phyloP scores from a whole-genome alignment of 2,888 invertebrate species.

The Drosophila trichaetosa region DNA sequence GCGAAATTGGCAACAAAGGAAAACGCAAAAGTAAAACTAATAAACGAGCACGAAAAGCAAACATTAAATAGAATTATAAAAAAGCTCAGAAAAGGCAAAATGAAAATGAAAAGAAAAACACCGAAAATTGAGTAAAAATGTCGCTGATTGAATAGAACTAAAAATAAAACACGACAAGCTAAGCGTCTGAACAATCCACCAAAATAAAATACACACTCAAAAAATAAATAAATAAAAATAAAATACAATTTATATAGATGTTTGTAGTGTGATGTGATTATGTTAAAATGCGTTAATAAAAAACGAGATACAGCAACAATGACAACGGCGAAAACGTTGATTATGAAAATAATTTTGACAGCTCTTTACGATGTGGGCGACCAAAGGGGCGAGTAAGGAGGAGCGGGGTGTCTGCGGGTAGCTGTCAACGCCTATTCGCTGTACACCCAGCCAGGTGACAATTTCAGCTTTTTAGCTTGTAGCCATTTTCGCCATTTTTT shows the following conservation, averaged over 20 bases:
- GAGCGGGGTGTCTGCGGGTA: neutral
- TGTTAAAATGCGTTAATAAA: constrained; percentile 56
- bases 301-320: constrained; percentile 45
- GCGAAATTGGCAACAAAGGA: constrained; percentile 28
- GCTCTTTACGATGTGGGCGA: constrained; percentile 46
- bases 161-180: constrained; percentile 71
- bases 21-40: constrained; percentile 49
- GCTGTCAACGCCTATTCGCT: constrained; percentile 15
- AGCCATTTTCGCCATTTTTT: constrained; percentile 20
- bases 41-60: constrained; percentile 43
- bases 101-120: constrained; percentile 43
- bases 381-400: constrained; percentile 3
- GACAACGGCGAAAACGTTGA: constrained; percentile 34
- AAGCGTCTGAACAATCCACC: constrained; percentile 73
- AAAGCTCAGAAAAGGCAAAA: constrained; percentile 16
- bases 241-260: constrained; percentile 30
- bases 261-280: constrained; percentile 47
- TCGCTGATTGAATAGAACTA: constrained; percentile 81
- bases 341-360: constrained; percentile 74
- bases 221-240: constrained; percentile 29
- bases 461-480: constrained; percentile 43
- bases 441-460: constrained; percentile 68
- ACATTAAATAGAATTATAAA: constrained; percentile 52
- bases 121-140: constrained; percentile 56
- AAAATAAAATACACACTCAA: constrained; percentile 29